Evolutionary conservation across 2,888 invertebrate genomes (phyloP).

Genomic region (Euclidia mi): DNA sequence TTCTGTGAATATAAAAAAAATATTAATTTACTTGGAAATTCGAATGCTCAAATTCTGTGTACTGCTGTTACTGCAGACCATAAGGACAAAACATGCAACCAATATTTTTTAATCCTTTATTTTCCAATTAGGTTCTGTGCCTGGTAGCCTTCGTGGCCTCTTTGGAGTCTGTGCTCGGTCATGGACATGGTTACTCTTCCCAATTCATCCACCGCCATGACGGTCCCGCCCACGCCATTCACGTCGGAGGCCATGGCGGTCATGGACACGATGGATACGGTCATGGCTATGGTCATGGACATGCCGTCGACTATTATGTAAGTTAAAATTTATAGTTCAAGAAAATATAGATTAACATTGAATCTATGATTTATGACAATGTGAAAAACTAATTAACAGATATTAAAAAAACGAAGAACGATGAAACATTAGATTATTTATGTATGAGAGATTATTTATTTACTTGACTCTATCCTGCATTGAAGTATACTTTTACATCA

Average conservation of each 20-base stretch:
- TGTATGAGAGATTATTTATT: no score
- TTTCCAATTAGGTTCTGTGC: conserved; percentile 61
- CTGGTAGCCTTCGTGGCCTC: conserved; percentile 66
- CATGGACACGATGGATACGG: conserved; percentile 69
- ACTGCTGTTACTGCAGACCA: no score
- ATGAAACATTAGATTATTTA: no score
- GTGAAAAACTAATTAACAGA: no score
- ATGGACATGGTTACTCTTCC: conserved; percentile 78
- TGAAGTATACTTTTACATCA: no score
- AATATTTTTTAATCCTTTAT: neutral
- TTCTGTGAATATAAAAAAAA: no score
- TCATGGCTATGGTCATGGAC: conserved; percentile 68
- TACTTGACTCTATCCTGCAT: no score
- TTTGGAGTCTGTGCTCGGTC: conserved; percentile 63
- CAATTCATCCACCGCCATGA: conserved; percentile 76
- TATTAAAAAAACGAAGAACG: no score
- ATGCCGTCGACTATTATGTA: conserved; percentile 67
- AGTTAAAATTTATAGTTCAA: conserved; percentile 27
- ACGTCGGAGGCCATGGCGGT: conserved; percentile 56
- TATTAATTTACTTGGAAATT: no score
- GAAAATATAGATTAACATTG: no score
- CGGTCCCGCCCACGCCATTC: conserved; percentile 72
- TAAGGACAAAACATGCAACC: no score
- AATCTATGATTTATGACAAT: neutral
- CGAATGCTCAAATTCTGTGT: no score